phyloP scores from a whole-genome alignment of 2,888 invertebrate genomes.

The Eupelmus urozonus region DNA sequence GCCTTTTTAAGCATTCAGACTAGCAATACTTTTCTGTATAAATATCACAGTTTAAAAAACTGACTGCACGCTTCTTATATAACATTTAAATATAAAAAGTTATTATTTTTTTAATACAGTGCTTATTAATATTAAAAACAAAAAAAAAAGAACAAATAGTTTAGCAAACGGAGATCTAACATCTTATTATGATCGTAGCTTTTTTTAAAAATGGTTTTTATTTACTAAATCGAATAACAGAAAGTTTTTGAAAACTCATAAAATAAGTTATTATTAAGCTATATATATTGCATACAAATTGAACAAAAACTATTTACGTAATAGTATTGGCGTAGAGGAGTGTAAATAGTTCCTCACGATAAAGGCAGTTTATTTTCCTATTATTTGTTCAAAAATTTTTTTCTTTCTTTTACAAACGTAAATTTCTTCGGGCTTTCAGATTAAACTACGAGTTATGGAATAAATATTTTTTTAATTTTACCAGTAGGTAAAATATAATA shows the following conservation, averaged over 20 bases:
- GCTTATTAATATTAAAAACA: constrained; percentile 22
- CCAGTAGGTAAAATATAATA: constrained; percentile 5
- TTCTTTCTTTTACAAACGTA: constrained; percentile 56
- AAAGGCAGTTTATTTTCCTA: constrained; percentile 54
- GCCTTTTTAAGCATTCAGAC: constrained; percentile 40
- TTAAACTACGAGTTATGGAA: constrained; percentile 49
- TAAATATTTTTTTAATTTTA: background rate
- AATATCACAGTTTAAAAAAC: constrained; percentile 77
- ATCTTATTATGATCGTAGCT: constrained; percentile 50
- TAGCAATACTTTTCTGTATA: constrained; percentile 63
- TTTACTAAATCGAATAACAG: constrained; percentile 41
- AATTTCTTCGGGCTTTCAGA: constrained; percentile 55
- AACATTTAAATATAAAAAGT: constrained; percentile 60
- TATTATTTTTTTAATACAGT: constrained; percentile 49
- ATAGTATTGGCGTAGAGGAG: constrained; percentile 56
- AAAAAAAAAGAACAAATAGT: constrained; percentile 35
- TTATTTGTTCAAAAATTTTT: constrained; percentile 33
- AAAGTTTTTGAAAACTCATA: constrained; percentile 50
- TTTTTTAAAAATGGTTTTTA: constrained; percentile 20
- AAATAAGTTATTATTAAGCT: constrained; percentile 47
- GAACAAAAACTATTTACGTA: constrained; percentile 41
- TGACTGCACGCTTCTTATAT: constrained; percentile 65
- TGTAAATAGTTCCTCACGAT: constrained; percentile 59
- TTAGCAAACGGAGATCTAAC: constrained; percentile 64
- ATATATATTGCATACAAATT: constrained; percentile 45